phyloP scores from a whole-genome alignment of 2,888 invertebrate species.

The Germaria angustata region DNA sequence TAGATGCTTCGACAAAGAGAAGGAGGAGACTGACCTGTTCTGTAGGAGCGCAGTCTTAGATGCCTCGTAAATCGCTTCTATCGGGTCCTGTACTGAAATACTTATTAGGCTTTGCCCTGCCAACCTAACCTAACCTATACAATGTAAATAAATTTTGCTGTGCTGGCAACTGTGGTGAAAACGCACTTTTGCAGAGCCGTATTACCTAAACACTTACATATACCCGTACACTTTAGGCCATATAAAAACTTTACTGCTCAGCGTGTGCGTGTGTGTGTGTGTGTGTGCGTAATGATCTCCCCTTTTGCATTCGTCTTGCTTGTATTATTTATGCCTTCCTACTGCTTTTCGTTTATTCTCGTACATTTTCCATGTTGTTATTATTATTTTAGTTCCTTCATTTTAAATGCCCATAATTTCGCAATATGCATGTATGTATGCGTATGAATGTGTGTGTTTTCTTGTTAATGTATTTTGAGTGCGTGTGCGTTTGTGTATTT shows the following conservation, averaged over 20 bases:
- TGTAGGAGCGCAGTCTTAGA: too few species aligned
- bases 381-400: constrained; percentile 34
- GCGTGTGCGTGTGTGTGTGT: neutral
- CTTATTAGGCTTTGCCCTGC: too few species aligned
- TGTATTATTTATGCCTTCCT: neutral
- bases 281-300: constrained; percentile 18
- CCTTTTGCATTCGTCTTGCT: constrained; percentile 55
- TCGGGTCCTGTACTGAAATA: too few species aligned
- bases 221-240: neutral
- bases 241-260: too few species aligned
- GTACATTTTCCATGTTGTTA: neutral
- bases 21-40: too few species aligned
- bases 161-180: too few species aligned
- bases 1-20: too few species aligned
- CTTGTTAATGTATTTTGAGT: neutral
- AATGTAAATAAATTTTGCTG: too few species aligned
- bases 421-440: constrained; percentile 30
- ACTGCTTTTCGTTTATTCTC: neutral
- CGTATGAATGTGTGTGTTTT: neutral
- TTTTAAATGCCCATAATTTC: constrained; percentile 40
- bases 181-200: constrained; percentile 59
- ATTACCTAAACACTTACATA: neutral
- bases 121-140: too few species aligned
- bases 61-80: too few species aligned
- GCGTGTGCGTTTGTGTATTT: neutral